Conservation (phyloP, 2,113 vertebrate species). For the Callithrix jacchus region DNA sequence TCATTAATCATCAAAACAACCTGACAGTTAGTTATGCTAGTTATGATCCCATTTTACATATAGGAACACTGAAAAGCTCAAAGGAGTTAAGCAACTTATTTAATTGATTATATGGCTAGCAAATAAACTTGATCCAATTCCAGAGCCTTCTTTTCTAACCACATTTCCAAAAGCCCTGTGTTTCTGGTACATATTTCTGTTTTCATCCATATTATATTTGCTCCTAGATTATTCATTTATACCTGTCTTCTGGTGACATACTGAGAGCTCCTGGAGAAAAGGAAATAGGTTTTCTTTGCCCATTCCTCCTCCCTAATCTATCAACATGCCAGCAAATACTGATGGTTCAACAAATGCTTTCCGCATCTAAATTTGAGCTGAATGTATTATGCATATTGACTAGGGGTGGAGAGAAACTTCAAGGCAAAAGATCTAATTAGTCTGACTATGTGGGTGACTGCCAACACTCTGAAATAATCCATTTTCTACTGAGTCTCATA, state of each 20-base stretch:
- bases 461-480: not conserved
- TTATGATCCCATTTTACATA: not conserved
- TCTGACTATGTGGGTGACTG: not conserved
- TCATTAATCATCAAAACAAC: not conserved
- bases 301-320: not conserved
- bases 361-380: not conserved
- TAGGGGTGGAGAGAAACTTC: conserved; percentile 16
- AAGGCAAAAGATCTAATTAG: conserved; percentile 39
- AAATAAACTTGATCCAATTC: not conserved
- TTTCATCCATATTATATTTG: not conserved
- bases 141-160: not conserved
- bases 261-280: not conserved
- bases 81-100: not conserved
- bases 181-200: not conserved
- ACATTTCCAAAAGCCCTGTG: not conserved
- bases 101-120: not conserved
- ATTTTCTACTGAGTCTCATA: not conserved
- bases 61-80: not conserved
- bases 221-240: not conserved
- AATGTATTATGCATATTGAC: not conserved
- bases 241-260: not conserved
- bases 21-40: not conserved
- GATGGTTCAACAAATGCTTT: not conserved
- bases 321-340: not conserved
- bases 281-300: not conserved